Conservation (phyloP, 1,140 invertebrate species). For the Papilio helenus region DNA sequence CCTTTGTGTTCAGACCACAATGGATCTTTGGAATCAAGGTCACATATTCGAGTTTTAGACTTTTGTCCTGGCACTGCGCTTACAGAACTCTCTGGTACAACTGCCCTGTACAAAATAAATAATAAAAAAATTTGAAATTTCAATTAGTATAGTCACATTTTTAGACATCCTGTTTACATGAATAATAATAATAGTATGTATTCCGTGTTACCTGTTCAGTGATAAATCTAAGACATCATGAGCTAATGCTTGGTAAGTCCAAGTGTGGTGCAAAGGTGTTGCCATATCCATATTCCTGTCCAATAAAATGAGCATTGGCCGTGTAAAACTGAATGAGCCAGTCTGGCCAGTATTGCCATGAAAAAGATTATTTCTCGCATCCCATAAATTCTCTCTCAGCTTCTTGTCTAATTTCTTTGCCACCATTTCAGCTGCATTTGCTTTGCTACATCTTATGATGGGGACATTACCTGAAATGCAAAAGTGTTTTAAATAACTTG, state of each 20-base stretch:
- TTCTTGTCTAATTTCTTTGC: constrained; percentile 99
- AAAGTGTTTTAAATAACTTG: background rate
- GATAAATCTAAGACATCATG: constrained; percentile 97
- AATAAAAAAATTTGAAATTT: background rate
- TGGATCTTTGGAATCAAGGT: constrained; percentile 93
- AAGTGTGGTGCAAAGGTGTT: constrained; percentile 98
- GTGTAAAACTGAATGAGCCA: constrained; percentile 93
- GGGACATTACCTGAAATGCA: constrained; percentile 91
- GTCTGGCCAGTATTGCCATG: constrained; percentile 90
- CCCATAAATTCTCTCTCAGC: constrained; percentile 97
- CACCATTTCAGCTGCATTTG: constrained; percentile 99
- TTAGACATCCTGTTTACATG: background rate
- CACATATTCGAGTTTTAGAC: constrained; percentile 93
- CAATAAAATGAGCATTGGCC: constrained; percentile 95
- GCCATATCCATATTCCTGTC: constrained; percentile 98
- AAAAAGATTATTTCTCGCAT: constrained; percentile 98
- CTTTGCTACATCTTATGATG: constrained; percentile 96
- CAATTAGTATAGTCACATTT: background rate
- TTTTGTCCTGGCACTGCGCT: constrained; percentile 84
- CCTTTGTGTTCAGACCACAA: constrained; percentile 98
- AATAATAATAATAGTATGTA: background rate
- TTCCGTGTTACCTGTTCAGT: constrained; percentile 86
- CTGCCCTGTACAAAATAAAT: constrained; percentile 62
- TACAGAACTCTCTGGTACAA: constrained; percentile 72
- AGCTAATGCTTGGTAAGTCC: constrained; percentile 99